Conservation (phyloP, 2,888 invertebrate species). For the Drosophila meridiana region DNA sequence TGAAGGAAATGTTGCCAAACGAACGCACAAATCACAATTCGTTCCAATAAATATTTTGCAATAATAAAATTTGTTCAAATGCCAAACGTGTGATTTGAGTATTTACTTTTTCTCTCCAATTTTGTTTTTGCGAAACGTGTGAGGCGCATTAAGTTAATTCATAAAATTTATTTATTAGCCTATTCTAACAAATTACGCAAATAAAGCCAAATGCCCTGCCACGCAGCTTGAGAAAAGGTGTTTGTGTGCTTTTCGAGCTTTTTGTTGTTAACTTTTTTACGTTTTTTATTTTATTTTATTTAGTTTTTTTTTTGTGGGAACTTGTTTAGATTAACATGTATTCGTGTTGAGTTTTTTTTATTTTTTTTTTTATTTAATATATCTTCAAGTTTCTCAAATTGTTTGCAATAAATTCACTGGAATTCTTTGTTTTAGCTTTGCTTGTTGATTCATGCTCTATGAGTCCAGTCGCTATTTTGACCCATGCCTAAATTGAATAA, state of each 20-base stretch:
- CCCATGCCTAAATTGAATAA: slow-evolving; percentile 36
- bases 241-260: slow-evolving; percentile 14
- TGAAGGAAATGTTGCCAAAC: slow-evolving; percentile 64
- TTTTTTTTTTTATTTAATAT: slow-evolving; percentile 4
- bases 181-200: slow-evolving; percentile 44
- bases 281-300: neutral
- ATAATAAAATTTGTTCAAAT: slow-evolving; percentile 26
- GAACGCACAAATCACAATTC: slow-evolving; percentile 20
- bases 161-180: slow-evolving; percentile 47
- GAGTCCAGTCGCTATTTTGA: slow-evolving; percentile 15
- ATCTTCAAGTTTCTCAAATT: slow-evolving; percentile 19
- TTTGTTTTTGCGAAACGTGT: slow-evolving; percentile 35
- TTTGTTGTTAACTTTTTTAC: neutral
- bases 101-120: slow-evolving; percentile 11
- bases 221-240: slow-evolving; percentile 16
- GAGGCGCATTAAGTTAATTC: slow-evolving; percentile 38
- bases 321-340: slow-evolving; percentile 29
- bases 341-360: slow-evolving; percentile 3
- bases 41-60: slow-evolving; percentile 27
- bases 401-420: slow-evolving; percentile 2
- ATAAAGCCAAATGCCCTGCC: slow-evolving; percentile 34
- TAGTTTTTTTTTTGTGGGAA: slow-evolving; percentile 14
- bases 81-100: slow-evolving; percentile 17
- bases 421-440: slow-evolving; percentile 1
- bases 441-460: slow-evolving; percentile 19